Conservation (phyloP, 2,797 vertebrate genomes). For the Petrocephalus schoutedeni region DNA sequence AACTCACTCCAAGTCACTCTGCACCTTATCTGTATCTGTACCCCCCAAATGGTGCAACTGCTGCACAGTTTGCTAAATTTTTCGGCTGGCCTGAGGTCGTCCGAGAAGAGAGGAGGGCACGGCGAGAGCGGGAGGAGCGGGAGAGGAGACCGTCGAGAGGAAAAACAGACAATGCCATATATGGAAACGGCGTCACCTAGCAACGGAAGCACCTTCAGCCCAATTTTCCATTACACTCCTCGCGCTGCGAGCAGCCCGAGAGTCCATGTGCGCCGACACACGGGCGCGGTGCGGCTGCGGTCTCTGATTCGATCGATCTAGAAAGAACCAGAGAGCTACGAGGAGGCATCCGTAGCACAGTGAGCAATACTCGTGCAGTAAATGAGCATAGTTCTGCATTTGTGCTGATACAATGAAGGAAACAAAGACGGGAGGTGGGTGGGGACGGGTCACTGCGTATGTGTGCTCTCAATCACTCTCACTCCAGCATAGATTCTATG, state of each 20-base stretch:
- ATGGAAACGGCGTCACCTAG: constrained; percentile 59
- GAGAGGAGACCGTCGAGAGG: constrained; percentile 23
- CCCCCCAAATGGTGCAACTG: not conserved
- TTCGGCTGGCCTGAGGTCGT: not conserved
- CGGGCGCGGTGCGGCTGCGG: not conserved
- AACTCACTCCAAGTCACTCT: not conserved
- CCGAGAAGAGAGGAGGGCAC: not conserved
- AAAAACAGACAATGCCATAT: constrained; percentile 51
- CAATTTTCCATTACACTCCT: constrained; percentile 72
- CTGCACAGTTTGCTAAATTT: not conserved
- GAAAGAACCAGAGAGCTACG: not conserved
- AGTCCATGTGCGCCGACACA: constrained; percentile 4
- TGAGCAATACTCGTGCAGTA: not conserved
- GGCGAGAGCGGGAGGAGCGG: constrained; percentile 23
- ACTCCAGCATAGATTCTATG: not conserved
- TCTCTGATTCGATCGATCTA: not conserved
- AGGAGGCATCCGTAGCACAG: not conserved
- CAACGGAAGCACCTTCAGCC: constrained; percentile 63
- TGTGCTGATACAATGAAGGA: not conserved
- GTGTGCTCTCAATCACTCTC: not conserved
- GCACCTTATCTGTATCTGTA: constrained; percentile 30
- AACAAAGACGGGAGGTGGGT: not conserved
- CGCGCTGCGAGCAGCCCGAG: constrained; percentile 40
- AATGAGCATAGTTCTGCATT: not conserved
- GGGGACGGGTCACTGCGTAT: not conserved